Evolutionary conservation across 2,888 invertebrate species (phyloP).

Genomic region (Magallana nippona): DNA sequence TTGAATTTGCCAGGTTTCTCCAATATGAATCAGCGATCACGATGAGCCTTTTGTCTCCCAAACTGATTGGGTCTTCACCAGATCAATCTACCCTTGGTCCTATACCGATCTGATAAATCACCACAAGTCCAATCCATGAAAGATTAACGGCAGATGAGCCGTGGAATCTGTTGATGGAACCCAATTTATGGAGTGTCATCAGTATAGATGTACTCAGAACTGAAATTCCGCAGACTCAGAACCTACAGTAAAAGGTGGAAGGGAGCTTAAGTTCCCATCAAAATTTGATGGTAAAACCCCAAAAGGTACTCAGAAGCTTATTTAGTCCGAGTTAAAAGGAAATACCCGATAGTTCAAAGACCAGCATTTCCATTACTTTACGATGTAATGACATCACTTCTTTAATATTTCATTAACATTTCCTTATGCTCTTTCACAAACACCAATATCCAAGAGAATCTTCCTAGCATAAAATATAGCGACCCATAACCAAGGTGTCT

Average conservation of each 20-base stretch:
- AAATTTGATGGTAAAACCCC: background rate
- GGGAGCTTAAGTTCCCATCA: background rate
- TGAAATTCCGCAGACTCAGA: background rate
- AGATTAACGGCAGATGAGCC: conserved; percentile 14
- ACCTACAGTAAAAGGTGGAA: background rate
- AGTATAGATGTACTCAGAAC: too few species aligned
- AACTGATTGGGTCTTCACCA: conserved; percentile 24
- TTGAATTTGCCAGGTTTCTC: background rate
- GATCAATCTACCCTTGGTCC: conserved; percentile 9
- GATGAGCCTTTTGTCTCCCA: background rate
- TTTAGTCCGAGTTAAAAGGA: background rate
- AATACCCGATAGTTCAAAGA: background rate
- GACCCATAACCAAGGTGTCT: too few species aligned
- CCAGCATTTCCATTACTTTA: background rate
- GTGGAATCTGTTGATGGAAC: background rate
- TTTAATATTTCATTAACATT: too few species aligned
- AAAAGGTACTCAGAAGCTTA: background rate
- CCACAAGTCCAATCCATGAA: background rate
- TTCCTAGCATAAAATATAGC: too few species aligned
- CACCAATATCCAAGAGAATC: too few species aligned
- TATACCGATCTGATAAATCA: conserved; percentile 5
- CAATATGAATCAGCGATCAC: conserved; percentile 3
- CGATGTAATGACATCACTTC: too few species aligned
- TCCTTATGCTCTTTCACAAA: too few species aligned
- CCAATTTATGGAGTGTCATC: background rate